Conservation (phyloP, 2,797 vertebrate species). For the Chaetodon trifasciatus region DNA sequence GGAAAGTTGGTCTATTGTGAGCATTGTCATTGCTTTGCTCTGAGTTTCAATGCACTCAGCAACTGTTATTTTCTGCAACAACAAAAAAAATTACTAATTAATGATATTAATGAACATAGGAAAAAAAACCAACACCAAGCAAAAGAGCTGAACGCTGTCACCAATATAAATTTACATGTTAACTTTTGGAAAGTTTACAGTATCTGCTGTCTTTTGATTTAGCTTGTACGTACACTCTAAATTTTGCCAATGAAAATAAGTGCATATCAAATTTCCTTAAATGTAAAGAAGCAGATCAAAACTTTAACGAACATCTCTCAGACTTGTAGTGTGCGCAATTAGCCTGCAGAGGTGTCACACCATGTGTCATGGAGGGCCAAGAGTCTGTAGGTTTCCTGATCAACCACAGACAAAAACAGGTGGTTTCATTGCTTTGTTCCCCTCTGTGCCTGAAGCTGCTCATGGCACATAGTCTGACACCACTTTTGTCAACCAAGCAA, state of each 20-base stretch:
- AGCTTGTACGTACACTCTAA: neutral
- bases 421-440: slow-evolving; percentile 3
- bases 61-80: slow-evolving; percentile 96
- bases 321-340: slow-evolving; percentile 21
- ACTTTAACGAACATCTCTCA: neutral
- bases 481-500: slow-evolving; percentile 18
- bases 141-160: neutral
- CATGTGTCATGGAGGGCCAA: slow-evolving; percentile 16
- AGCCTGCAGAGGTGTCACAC: slow-evolving; percentile 37
- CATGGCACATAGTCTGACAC: slow-evolving; percentile 24
- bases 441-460: slow-evolving; percentile 5
- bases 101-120: slow-evolving; percentile 3
- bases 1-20: slow-evolving; percentile 96
- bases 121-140: slow-evolving; percentile 12
- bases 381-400: slow-evolving; percentile 11
- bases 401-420: slow-evolving; percentile 4
- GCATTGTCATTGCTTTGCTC: slow-evolving; percentile 99
- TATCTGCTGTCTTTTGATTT: slow-evolving; percentile 13
- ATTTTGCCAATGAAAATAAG: slow-evolving; percentile 8
- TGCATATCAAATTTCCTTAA: neutral
- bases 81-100: slow-evolving; percentile 52
- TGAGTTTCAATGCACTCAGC: slow-evolving; percentile 99
- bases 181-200: slow-evolving; percentile 7
- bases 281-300: slow-evolving; percentile 18
- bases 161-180: neutral